These are phyloP conservation scores for Brotula barbata DNA, from an alignment of 2,797 vertebrate genomes.

Conservation along the genomic window DNA sequence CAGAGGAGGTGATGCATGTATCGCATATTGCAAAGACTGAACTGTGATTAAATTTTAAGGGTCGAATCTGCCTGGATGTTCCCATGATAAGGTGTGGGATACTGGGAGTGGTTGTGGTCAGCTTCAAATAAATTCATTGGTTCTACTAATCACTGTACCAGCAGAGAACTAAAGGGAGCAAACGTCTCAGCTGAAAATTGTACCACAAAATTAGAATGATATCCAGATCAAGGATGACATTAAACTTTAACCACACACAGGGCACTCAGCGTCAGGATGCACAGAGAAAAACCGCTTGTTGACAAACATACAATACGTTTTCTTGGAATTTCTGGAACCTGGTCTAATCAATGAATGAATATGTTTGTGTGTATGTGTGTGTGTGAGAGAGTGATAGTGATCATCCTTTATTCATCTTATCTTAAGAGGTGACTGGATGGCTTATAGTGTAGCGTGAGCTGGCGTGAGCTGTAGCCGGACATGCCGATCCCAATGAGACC, in stretches of 20 bases:
- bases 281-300: constrained; percentile 29
- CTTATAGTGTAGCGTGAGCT: constrained; percentile 77
- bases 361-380: constrained; percentile 7
- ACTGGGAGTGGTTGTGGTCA: constrained; percentile 28
- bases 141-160: constrained; percentile 18
- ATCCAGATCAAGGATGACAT: constrained; percentile 26
- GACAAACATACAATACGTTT: constrained; percentile 32
- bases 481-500: constrained; percentile 77
- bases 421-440: constrained; percentile 72
- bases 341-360: no score
- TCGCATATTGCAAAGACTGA: no score
- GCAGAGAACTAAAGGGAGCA: constrained; percentile 56
- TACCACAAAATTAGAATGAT: constrained; percentile 24
- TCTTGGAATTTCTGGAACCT: no score
- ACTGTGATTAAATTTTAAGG: constrained; percentile 11
- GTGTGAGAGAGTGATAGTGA: background rate
- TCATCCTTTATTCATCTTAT: constrained; percentile 45
- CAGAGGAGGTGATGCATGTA: no score
- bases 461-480: constrained; percentile 79
- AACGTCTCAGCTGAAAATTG: background rate
- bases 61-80: constrained; percentile 15
- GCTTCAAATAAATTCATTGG: constrained; percentile 5
- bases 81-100: constrained; percentile 48
- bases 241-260: constrained; percentile 42
- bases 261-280: background rate